Percentiles rank a stretch among this genome's conserved stretches.
Conservation (phyloP, 2,797 vertebrate species). For the Semotilus atromaculatus region DNA sequence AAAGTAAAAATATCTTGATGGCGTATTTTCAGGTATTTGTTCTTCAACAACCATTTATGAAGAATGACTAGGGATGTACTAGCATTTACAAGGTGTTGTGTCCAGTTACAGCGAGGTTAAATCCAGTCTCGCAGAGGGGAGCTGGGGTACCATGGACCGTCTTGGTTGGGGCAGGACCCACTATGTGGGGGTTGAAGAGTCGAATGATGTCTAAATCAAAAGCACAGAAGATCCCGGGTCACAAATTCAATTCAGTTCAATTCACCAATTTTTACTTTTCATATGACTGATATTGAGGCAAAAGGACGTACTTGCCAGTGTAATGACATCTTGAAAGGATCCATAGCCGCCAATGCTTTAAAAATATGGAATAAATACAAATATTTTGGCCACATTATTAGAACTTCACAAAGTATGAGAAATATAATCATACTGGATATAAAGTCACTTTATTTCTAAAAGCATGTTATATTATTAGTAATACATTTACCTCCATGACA, state of each 20-base stretch:
- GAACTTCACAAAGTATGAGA: neutral
- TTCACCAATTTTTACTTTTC: neutral
- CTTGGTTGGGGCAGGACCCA: slow-evolving; percentile 76
- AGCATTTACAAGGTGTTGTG: slow-evolving; percentile 79
- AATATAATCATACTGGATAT: neutral
- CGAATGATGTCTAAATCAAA: slow-evolving; percentile 77
- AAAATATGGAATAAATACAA: slow-evolving; percentile 1
- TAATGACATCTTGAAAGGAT: slow-evolving; percentile 79
- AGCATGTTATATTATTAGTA: neutral
- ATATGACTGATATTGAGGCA: neutral
- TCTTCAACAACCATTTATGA: neutral
- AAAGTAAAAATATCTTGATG: neutral
- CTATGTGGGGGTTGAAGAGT: slow-evolving; percentile 79
- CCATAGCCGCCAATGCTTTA: slow-evolving; percentile 82
- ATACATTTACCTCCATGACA: slow-evolving; percentile 81
- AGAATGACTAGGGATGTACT: slow-evolving; percentile 5
- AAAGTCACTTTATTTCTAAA: neutral
- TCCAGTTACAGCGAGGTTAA: slow-evolving; percentile 84
- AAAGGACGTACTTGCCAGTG: slow-evolving; percentile 80
- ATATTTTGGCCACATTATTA: neutral
- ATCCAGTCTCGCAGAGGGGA: slow-evolving; percentile 76
- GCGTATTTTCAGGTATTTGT: neutral
- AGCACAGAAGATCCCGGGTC: neutral
- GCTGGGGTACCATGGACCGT: slow-evolving; percentile 75
- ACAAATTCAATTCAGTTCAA: neutral